Base-by-base conservation (phyloP, 2,888 invertebrate species). In the Acholoe squamosa region DNA sequence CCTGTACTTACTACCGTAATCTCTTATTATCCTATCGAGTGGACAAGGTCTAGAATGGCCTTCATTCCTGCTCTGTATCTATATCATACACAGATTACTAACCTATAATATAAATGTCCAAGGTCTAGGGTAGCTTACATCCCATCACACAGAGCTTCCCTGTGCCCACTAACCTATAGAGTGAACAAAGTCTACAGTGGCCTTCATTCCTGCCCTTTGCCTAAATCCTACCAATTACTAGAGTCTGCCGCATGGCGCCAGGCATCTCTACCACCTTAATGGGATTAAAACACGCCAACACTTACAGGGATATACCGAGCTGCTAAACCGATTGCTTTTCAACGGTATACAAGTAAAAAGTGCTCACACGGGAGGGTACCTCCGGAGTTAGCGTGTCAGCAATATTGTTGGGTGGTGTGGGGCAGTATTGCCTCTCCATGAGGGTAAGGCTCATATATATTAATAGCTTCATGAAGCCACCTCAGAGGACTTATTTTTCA, bases 231-330 rank as follows among this genome's bases (percentile, higher is more conserved):
- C 28, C 3, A 7, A 10, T 76, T 76, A 28, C 31, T 5, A 3
- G 0, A 19, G 76, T 3, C 76, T 5, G 1, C 76, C 43, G 43
- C 10, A 43, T 25, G 76, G 76, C 76, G 76, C 76, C 76, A 76
- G 25, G 25, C 76, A 25, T 76, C 76, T 76, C 76, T 43, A 10
- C 61, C 5, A 31, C 61, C 0, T 25, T 76, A 19, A 76, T 76
- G 76, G 76, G 76, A 76, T 76, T 76, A 76, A 76, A 14, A 31
- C 76, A 76, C 76, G 76, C 76, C 28, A 76, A 76, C 61, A n/a
- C 76, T 28, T n/a, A 31, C 16, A 31, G 76, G 16, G 76, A 76
- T 76, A 76, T 31, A 76, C 31, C 28, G 3, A 25, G 28, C 76
- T 16, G 76, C 25, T 25, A 76, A 76, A 76, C 76, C 76, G 28